Base-by-base conservation (phyloP, 2,888 invertebrate species). In the Drosophila hawaiiensis region DNA sequence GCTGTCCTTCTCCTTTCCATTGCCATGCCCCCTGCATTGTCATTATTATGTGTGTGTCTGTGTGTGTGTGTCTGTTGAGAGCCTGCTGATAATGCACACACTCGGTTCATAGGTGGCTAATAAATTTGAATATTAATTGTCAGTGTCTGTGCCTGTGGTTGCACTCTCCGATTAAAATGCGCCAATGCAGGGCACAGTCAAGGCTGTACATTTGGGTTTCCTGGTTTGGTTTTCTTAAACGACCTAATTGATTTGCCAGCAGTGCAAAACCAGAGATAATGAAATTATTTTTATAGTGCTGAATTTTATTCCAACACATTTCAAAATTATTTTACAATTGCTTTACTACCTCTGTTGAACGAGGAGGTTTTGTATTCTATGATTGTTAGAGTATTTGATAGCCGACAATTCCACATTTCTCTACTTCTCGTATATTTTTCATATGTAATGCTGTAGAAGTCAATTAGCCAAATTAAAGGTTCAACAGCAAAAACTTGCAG, bases 81-180 rank as follows among this genome's bases (percentile, higher is more conserved):
- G 90, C 76, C 90, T 88, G 91, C 91, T 83, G 89, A 92, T 92
- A 92, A 92, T 92, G 91, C 92, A 92, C 92, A 91, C 92, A 90
- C 87, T 87, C 83, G 82, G 92, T 90, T 92, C 92, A 92, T 86
- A 92, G 91, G 91, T 92, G 92, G 89, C 91, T 89, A 92, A 92
- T 92, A 92, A 92, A 92, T 92, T 92, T 91, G 92, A 92, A 91
- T 92, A 91, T 92, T 91, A 91, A 92, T 91, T 92, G 90, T 90
- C 92, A 80, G 83, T 78, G 90, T 87, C 82, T 82, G 81, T 56
- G 76, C 47, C 68, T 71, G 67, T 62, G 78, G 72, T 76, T 79
- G 71, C 76, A 63, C 71, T 68, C 68, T 35, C 61, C 85, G 87
- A 89, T 87, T 87, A 90, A 89, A 90, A 80, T 77, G 77, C 76